Evolutionary conservation across 2,888 invertebrate genomes (phyloP).

Genomic region (Drosophila algonquin): DNA sequence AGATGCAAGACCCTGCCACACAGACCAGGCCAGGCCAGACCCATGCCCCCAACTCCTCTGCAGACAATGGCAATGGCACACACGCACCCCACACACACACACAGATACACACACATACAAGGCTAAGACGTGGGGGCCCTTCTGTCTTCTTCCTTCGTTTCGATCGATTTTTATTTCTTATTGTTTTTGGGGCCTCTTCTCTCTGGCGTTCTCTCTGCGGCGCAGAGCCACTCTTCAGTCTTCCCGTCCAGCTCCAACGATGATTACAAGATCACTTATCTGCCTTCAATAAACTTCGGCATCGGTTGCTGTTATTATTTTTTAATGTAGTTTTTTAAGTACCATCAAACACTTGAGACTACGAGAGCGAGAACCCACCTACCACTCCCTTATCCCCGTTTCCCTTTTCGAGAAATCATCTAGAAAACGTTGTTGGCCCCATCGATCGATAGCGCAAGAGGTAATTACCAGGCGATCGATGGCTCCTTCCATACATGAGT

Average conservation of each 20-base stretch:
- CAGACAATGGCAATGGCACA: slow-evolving; percentile 19
- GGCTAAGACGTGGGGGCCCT: slow-evolving; percentile 9
- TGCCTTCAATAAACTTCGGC: slow-evolving; percentile 73
- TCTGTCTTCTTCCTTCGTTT: slow-evolving; percentile 44
- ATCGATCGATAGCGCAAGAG: slow-evolving; percentile 42
- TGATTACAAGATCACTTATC: slow-evolving; percentile 79
- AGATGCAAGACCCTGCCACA: slow-evolving; percentile 27
- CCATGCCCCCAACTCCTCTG: slow-evolving; percentile 23
- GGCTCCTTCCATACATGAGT: slow-evolving; percentile 25
- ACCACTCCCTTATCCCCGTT: slow-evolving; percentile 20
- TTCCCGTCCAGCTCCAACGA: slow-evolving; percentile 32
- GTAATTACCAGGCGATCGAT: slow-evolving; percentile 46
- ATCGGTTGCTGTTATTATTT: slow-evolving; percentile 69
- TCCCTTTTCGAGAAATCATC: slow-evolving; percentile 47
- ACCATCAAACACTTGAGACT: slow-evolving; percentile 79
- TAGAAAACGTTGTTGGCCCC: slow-evolving; percentile 56
- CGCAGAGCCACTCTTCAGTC: too few species aligned
- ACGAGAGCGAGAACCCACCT: slow-evolving; percentile 62
- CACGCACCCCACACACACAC: slow-evolving; percentile 30
- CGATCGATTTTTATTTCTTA: slow-evolving; percentile 69
- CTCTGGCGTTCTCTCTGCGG: neutral
- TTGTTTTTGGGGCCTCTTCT: slow-evolving; percentile 54
- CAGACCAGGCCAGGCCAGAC: neutral
- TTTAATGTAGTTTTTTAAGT: slow-evolving; percentile 78
- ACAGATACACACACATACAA: neutral